Evolutionary conservation across 2,797 vertebrate genomes (phyloP), one percentile per base, ranked within the genome.

Genomic region (Cossypha niveicapilla): DNA sequence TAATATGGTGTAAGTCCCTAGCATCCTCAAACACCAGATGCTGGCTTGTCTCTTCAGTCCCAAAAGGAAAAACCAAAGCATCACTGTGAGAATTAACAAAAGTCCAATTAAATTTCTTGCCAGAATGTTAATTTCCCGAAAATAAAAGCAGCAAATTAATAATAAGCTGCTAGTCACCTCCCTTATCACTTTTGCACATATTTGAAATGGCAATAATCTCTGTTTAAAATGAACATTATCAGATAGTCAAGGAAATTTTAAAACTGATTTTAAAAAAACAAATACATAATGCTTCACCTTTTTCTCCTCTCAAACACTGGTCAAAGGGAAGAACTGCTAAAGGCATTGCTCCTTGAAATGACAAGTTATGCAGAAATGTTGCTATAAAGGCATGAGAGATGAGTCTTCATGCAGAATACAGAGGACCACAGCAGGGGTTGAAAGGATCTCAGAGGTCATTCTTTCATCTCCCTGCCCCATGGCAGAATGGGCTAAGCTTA

Each of bases 21-120:
- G 95, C 96, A 98, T 97, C 93, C 94, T 97, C 92, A 96, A 97
- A 97, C 94, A 96, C 95, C 98, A 97, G 97, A 97, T 97, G 97
- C 97, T 95, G 96, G 85, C 94, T 98, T 97, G 97, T 94, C 93
- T 97, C 79, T 73, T 50, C 47, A 96, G 83, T 97, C 97, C 96
- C 97, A 91, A 92, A 97, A 98, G 97, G 89, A 96, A 97, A 91
- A 94, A 93, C 61, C 90, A 95, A 97, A 96, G 94, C 95, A 97
- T 97, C 93, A 79, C 87, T 94, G 93, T 94, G 97, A 97, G 96
- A 96, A 97, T 97, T 98, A 97, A 95, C 94, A 96, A 96, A 97
- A 96, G 96, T 94, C 95, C 97, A 97, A 97, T 98, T 97, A 98
- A 97, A 97, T 96, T 95, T 87, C 83, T 80, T 97, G 97, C 97